Conservation (phyloP, 2,888 invertebrate species). For the Steinernema carpocapsae region DNA sequence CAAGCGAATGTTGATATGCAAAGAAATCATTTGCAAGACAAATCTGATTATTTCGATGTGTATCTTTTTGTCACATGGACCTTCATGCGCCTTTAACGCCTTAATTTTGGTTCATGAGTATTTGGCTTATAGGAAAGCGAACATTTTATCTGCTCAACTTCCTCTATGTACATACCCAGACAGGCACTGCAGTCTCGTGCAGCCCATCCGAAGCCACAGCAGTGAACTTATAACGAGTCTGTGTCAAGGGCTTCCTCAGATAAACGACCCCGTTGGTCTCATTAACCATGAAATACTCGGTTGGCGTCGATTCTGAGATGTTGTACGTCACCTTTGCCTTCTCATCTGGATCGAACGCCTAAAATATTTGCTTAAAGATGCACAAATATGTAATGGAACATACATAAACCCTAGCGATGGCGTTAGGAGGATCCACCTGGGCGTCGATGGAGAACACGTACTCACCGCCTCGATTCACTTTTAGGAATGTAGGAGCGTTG, state of each 20-base stretch:
- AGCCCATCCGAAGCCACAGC: constrained; percentile 56
- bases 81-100: no score
- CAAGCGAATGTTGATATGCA: no score
- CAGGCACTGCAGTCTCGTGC: constrained; percentile 48
- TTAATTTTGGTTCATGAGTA: no score
- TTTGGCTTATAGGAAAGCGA: no score
- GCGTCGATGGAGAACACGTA: constrained; percentile 59
- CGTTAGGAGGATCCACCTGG: constrained; percentile 42
- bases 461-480: constrained; percentile 49
- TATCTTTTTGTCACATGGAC: no score
- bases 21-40: no score
- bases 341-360: constrained; percentile 58
- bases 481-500: constrained; percentile 59
- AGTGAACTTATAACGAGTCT: constrained; percentile 45
- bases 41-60: no score
- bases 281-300: constrained; percentile 57
- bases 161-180: constrained; percentile 46
- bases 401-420: constrained; percentile 2
- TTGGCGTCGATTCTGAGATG: constrained; percentile 41
- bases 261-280: constrained; percentile 51
- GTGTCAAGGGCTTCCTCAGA: constrained; percentile 44
- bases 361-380: not conserved
- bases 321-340: constrained; percentile 46
- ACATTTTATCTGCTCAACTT: not conserved
- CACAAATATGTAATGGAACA: not conserved